Conservation (phyloP, 1,140 invertebrate species). For the Rhagoletis pomonella region DNA sequence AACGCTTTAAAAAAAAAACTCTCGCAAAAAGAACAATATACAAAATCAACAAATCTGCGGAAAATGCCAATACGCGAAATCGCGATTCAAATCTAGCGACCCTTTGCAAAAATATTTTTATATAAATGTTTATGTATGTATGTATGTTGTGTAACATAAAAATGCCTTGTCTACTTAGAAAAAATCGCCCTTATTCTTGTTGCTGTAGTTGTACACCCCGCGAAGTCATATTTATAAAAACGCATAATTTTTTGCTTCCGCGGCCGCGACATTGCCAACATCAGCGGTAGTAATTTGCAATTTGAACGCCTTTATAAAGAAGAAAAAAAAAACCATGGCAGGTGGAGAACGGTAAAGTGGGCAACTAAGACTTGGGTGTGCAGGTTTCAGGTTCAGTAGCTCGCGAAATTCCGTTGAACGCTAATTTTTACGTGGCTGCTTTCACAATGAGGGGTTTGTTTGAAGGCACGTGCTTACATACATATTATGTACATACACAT, state of each 20-base stretch:
- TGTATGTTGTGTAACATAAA: too few species aligned
- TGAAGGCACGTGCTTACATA: too few species aligned
- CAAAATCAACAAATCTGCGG: constrained; percentile 27
- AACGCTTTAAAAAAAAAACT: constrained; percentile 14
- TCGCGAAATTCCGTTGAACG: constrained; percentile 57
- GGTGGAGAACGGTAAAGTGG: background rate
- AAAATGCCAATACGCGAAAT: constrained; percentile 34
- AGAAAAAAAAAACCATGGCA: background rate
- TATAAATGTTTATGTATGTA: too few species aligned
- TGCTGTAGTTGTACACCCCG: background rate
- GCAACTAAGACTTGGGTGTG: background rate
- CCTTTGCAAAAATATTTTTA: constrained; percentile 15
- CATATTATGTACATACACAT: background rate
- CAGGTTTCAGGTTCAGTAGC: constrained; percentile 69
- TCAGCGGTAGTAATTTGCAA: constrained; percentile 70
- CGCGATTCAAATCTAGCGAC: background rate
- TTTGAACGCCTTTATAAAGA: constrained; percentile 68
- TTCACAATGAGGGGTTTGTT: background rate
- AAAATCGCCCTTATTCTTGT: constrained; percentile 45
- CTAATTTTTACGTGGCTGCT: constrained; percentile 23
- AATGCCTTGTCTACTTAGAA: background rate
- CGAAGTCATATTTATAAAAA: background rate
- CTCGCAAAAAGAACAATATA: background rate
- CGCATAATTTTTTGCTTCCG: constrained; percentile 48
- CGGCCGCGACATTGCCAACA: background rate